Evolutionary conservation across 2,888 invertebrate genomes (phyloP).

Genomic region (Folsomia candida): DNA sequence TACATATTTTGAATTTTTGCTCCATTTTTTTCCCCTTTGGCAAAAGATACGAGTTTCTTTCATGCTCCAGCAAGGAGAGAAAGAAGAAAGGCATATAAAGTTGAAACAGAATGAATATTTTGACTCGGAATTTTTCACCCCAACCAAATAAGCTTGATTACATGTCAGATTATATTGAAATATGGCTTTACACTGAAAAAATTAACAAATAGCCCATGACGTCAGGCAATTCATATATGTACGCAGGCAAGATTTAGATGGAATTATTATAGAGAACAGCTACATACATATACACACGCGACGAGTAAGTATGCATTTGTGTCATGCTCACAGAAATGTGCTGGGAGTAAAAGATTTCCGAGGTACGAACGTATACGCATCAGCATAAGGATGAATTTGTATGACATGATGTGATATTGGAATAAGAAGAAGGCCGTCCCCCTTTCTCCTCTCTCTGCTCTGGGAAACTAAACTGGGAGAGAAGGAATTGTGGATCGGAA

Average conservation of each 20-base stretch:
- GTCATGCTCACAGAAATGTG: slow-evolving; percentile 5
- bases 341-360: too few species aligned
- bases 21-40: neutral
- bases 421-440: neutral
- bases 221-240: slow-evolving; percentile 37
- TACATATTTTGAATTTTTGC: neutral
- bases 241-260: neutral
- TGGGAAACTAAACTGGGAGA: slow-evolving; percentile 21
- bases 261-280: neutral
- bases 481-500: slow-evolving; percentile 7
- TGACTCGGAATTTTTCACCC: slow-evolving; percentile 24
- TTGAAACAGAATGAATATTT: neutral
- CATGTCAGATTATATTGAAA: slow-evolving; percentile 51
- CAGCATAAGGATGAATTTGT: neutral
- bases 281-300: neutral
- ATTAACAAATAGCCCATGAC: slow-evolving; percentile 50
- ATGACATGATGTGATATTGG: neutral
- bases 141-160: slow-evolving; percentile 50
- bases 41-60: neutral
- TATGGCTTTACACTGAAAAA: slow-evolving; percentile 50
- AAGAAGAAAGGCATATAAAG: neutral
- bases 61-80: neutral
- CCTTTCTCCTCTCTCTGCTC: slow-evolving; percentile 10
- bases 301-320: neutral
- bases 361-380: neutral